Conservation (phyloP, 2,797 vertebrate genomes). For the Serranus cabrilla region DNA sequence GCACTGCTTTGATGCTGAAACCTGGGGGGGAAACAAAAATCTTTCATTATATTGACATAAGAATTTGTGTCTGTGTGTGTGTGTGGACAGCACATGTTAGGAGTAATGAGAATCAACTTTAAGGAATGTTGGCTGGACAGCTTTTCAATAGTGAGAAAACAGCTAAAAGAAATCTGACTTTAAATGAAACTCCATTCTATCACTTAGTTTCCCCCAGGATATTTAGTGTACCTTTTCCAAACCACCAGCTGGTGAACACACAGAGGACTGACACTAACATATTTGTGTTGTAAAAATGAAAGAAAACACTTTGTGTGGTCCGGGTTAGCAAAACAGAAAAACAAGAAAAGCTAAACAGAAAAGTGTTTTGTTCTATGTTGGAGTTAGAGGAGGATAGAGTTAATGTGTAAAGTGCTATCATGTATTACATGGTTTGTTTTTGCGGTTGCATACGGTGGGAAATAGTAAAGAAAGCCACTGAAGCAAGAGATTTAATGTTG, state of each 20-base stretch:
- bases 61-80: background rate
- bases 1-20: conserved; percentile 99
- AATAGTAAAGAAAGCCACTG: conserved; percentile 46
- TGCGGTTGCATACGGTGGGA: conserved; percentile 45
- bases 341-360: conserved; percentile 52
- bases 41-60: conserved; percentile 34
- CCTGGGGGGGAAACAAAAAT: conserved; percentile 84
- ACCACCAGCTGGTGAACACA: conserved; percentile 54
- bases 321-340: conserved; percentile 54
- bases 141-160: conserved; percentile 39
- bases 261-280: conserved; percentile 50
- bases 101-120: conserved; percentile 28
- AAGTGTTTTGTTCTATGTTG: conserved; percentile 48
- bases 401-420: conserved; percentile 53
- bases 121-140: conserved; percentile 40
- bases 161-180: conserved; percentile 4
- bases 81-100: conserved; percentile 19
- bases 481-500: conserved; percentile 52
- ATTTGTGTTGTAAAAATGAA: conserved; percentile 50
- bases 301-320: conserved; percentile 66
- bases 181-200: conserved; percentile 10
- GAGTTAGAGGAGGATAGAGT: conserved; percentile 31
- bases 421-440: conserved; percentile 62
- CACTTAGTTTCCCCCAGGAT: conserved; percentile 32
- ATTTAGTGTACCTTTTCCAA: conserved; percentile 58